Evolutionary conservation across 2,797 vertebrate species (phyloP), one percentile per base, ranked within the genome.

Genomic region (Cirrhinus molitorella): DNA sequence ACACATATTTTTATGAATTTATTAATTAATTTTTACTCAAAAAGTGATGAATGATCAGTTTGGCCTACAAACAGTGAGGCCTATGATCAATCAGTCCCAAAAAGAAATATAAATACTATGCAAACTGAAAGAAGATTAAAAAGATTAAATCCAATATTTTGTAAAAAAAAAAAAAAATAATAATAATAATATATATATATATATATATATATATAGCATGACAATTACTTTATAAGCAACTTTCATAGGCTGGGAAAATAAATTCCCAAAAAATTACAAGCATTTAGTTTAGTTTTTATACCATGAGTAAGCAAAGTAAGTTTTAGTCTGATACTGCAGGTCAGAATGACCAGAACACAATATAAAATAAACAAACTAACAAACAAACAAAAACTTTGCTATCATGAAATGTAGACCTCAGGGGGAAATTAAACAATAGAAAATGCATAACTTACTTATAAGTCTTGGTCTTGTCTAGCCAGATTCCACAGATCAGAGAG

Each of bases 401-500:
- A 21, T 11, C 45, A 21, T 71, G 3, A 74, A 5, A 57, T 57
- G 31, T 23, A 3, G 13, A 57, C 13, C 31, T 75, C 72, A 55
- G 21, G 51, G 47, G 21, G 37, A 0, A 55, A 19, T 5, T 3
- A 47, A 17, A n/a, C 16, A 34, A 21, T 57, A 66, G 12, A 49
- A 47, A 66, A 73, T 37, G 40, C 25, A 21, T 63, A 23, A 11
- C 85, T 65, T 84, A 88, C 87, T 88, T 88, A 57, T 86, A 88
- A 11, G 75, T 86, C 75, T 88, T 88, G 80, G 97, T 96, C 91
- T 92, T 97, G 92, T 99, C 98, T 93, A 99, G 93, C 97, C 98
- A 99, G 90, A 99, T 89, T 83, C 98, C 98, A 40, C 96, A 96
- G 89, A 99, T 92, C 88, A 99, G 92, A 31, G 98, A 97, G 19